Percentiles rank a stretch among this genome's conserved stretches.
phyloP scores from a whole-genome alignment of 2,888 invertebrate genomes.

The Drosophila pseudotakahashii region DNA sequence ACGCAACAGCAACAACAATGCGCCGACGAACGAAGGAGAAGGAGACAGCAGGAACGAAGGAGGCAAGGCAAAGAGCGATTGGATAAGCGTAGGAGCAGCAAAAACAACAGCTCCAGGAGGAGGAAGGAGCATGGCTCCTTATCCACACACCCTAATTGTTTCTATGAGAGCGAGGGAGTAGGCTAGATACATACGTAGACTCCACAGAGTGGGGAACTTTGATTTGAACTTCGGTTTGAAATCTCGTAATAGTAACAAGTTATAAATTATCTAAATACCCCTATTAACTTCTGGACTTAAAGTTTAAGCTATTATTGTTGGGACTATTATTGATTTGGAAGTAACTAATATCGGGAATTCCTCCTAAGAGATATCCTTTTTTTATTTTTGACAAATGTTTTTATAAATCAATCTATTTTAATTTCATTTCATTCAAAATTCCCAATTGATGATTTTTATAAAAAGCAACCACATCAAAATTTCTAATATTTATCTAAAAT shows the following conservation, averaged over 20 bases:
- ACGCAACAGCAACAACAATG: constrained; percentile 72
- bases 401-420: neutral
- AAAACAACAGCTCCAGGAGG: constrained; percentile 18
- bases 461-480: neutral
- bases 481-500: constrained; percentile 1
- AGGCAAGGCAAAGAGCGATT: constrained; percentile 10
- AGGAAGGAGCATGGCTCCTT: constrained; percentile 19
- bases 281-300: neutral
- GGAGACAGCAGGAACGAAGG: constrained; percentile 47
- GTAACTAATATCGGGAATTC: neutral
- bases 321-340: neutral
- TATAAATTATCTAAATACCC: neutral
- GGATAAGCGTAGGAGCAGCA: constrained; percentile 37
- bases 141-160: constrained; percentile 10
- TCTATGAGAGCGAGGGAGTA: neutral
- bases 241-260: neutral
- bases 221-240: neutral
- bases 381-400: no score
- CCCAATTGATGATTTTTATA: neutral
- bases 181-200: neutral
- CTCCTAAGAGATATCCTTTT: neutral
- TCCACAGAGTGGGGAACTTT: neutral
- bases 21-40: constrained; percentile 45
- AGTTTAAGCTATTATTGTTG: neutral
- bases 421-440: neutral